Evolutionary conservation across 2,797 vertebrate species (phyloP), one percentile per base, ranked within the genome.

Genomic region (Stomatorhinus walkeri): DNA sequence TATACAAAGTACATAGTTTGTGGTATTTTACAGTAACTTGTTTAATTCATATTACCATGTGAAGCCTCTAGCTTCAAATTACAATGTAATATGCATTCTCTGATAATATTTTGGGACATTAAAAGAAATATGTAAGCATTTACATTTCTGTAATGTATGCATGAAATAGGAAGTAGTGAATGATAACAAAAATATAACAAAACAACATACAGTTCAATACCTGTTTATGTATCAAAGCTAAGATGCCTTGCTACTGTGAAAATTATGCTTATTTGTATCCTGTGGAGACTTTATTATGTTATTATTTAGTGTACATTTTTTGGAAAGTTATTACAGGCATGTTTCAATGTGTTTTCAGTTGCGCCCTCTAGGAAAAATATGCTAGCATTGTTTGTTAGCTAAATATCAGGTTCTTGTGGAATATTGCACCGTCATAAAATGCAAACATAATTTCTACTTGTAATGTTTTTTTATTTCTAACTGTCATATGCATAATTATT

Each of bases 41-140:
- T 79, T 79, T 40, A 19, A 79, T 43, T 19, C 7, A 40, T 43
- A 79, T 79, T 43, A 43, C 72, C 14, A 0, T 79, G 36, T 19
- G 32, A 72, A 68, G 22, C 22, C 24, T 68, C 9, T 32, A 72
- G 32, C 16, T 76, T 76, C 68, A 76, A 7, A 1, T 43, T 19
- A 43, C 40, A 46, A 40, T 36, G 68, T 32, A 46, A 22, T 46
- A 43, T 81, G 36, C 36, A 81, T 46, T 43, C 16, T 81, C 40
- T 81, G 19, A 81, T 81, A 19, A 46, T 72, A 72, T 72, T 72
- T 72, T 81, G 40, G 16, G 19, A 81, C 19, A 46, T 81, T n/a
- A 81, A 81, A 81, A 81, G 14, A 81, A 81, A 43, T n/a, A 81
- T 81, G 36, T 81, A n/a, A 40, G 40, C 76, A 46, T 81, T 81